Conservation (phyloP, 2,888 invertebrate genomes). For the Eristalinus sepulchralis region DNA sequence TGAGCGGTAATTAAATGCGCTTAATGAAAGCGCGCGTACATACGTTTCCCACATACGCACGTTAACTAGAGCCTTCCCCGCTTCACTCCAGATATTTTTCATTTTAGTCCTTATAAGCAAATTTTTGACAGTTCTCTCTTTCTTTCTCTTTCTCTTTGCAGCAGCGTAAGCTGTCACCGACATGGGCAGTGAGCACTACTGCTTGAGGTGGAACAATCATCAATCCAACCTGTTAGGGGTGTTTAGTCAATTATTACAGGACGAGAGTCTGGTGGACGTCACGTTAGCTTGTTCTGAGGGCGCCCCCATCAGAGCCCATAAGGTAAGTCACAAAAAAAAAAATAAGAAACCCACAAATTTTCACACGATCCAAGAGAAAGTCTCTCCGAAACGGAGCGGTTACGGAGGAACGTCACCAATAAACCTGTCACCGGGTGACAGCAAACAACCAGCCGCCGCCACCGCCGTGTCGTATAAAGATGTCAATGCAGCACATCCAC, state of each 20-base stretch:
- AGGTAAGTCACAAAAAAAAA: slow-evolving; percentile 81
- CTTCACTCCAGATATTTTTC: slow-evolving; percentile 12
- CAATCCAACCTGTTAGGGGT: slow-evolving; percentile 98
- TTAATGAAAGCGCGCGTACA: slow-evolving; percentile 57
- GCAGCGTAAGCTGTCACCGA: slow-evolving; percentile 94
- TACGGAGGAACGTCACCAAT: slow-evolving; percentile 50
- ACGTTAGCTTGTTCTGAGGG: slow-evolving; percentile 98
- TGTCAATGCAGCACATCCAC: slow-evolving; percentile 61
- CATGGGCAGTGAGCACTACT: slow-evolving; percentile 99
- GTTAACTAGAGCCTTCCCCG: slow-evolving; percentile 32
- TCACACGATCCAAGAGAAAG: not conserved
- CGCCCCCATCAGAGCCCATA: slow-evolving; percentile 96
- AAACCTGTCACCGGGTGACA: slow-evolving; percentile 61
- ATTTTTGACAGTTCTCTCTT: not conserved
- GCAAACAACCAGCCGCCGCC: slow-evolving; percentile 20
- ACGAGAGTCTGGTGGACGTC: slow-evolving; percentile 97
- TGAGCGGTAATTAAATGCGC: slow-evolving; percentile 65
- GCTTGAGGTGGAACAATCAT: slow-evolving; percentile 99
- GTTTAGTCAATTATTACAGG: slow-evolving; percentile 97
- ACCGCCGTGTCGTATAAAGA: slow-evolving; percentile 38
- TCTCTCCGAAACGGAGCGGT: slow-evolving; percentile 11
- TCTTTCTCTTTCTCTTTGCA: slow-evolving; percentile 74
- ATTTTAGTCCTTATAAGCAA: not conserved
- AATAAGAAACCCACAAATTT: no score
- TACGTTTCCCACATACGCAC: slow-evolving; percentile 9